Evolutionary conservation across 2,888 invertebrate species (phyloP).

Genomic region (Dasypogon diadema): DNA sequence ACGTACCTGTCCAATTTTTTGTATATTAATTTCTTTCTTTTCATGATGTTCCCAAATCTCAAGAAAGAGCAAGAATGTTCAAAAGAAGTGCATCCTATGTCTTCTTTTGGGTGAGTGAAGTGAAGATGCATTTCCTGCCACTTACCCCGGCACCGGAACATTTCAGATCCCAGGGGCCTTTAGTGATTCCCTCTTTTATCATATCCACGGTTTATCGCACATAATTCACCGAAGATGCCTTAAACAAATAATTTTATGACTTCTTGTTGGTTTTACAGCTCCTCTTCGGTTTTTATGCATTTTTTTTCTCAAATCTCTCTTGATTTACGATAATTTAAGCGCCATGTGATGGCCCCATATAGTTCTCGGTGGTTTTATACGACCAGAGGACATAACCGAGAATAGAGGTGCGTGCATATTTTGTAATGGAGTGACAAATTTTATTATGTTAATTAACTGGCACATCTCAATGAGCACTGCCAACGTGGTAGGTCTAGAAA

Average conservation of each 20-base stretch:
- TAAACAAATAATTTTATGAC: constrained; percentile 51
- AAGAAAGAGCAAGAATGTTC: neutral
- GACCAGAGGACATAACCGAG: neutral
- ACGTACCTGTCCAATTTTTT: neutral
- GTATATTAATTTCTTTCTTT: neutral
- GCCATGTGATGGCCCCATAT: constrained; percentile 22
- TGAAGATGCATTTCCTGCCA: neutral
- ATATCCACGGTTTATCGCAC: constrained; percentile 31
- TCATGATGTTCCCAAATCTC: neutral
- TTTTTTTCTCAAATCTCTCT: constrained; percentile 29
- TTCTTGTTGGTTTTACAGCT: constrained; percentile 51
- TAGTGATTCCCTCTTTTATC: constrained; percentile 44
- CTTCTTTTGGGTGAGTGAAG: neutral
- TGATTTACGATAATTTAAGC: constrained; percentile 47
- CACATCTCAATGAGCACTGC: constrained; percentile 14
- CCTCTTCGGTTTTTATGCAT: constrained; percentile 21
- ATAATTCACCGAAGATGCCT: constrained; percentile 41
- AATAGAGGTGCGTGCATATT: constrained; percentile 15
- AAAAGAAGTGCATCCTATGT: constrained; percentile 3
- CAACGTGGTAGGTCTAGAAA: constrained; percentile 34
- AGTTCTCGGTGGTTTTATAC: neutral
- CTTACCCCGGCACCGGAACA: neutral
- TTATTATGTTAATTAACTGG: constrained; percentile 46
- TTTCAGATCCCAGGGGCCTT: constrained; percentile 27
- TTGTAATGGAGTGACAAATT: constrained; percentile 48